A percentile compares a stretch with the other conserved stretches of the same genome.
phyloP scores from a whole-genome alignment of 1,140 invertebrate species.

The Drosophila virilis region DNA sequence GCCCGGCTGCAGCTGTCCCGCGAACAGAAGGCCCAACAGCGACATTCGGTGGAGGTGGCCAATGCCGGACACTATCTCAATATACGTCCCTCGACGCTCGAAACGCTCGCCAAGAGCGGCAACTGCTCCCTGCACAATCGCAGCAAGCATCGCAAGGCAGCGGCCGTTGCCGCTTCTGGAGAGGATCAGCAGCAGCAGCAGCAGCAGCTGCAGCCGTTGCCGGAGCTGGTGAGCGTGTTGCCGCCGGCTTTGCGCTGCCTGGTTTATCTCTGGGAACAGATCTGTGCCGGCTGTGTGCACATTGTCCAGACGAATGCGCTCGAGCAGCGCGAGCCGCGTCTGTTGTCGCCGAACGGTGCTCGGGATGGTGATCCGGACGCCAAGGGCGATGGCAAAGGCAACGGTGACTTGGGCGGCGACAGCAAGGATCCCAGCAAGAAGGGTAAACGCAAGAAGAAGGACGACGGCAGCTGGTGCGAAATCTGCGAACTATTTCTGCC shows the following conservation, averaged over 20 bases:
- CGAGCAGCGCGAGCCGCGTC: conserved; percentile 68
- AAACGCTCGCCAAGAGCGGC: conserved; percentile 90
- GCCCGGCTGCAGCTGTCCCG: conserved; percentile 68
- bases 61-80: conserved; percentile 91
- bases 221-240: conserved; percentile 86
- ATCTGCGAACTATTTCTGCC: conserved; percentile 92
- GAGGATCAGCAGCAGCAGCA: conserved; percentile 41
- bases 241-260: conserved; percentile 94
- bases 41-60: conserved; percentile 94
- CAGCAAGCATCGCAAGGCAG: conserved; percentile 73
- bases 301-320: conserved; percentile 83
- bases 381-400: conserved; percentile 2
- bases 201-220: conserved; percentile 71
- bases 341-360: conserved; percentile 51
- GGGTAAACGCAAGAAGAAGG: conserved; percentile 86
- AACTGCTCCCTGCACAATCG: conserved; percentile 81
- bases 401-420: conserved; percentile 16
- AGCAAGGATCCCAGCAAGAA: conserved; percentile 86
- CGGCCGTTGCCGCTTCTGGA: conserved; percentile 22
- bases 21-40: conserved; percentile 88
- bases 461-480: conserved; percentile 88
- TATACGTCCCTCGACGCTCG: conserved; percentile 91
- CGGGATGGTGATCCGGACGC: conserved; percentile 46
- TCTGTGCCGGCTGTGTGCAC: conserved; percentile 89
- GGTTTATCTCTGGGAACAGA: conserved; percentile 94